Base-by-base conservation (phyloP, 2,797 vertebrate genomes). In the Peromyscus eremicus region DNA sequence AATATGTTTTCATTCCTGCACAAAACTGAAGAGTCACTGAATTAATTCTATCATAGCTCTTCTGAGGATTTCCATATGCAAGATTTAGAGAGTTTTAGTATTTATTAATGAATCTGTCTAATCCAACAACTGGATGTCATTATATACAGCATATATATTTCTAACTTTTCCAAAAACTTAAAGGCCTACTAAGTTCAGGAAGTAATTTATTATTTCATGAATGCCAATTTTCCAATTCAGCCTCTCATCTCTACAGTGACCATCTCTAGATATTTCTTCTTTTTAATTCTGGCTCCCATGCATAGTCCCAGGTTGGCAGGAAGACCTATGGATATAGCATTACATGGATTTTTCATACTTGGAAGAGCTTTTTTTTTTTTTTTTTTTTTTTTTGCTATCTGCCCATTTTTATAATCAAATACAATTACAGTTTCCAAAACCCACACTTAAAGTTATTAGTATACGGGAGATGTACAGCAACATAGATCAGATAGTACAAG, bases 391-490 rank as follows among this genome's bases (percentile, higher is more conserved):
- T 37, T 79, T 79, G 57, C 82, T 96, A 55, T 57, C 49, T 81
- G 89, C 68, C 81, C 88, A 91, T n/a, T 97, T 95, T 97, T 95
- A 89, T 94, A 62, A 95, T 32, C 89, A 95, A 89, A 96, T 71
- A 66, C 6, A 37, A 57, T 46, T 93, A 34, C 9, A 55, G n/a
- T 81, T 95, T 90, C 71, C 79, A 95, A 92, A 23, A 3, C n/a
- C 60, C 46, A 87, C 10, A 79, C 62, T 94, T 77, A 96, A 94
- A 96, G 80, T 14, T 87, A 49, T 43, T 92, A 75, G 40, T 66
- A 77, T 62, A 80, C 16, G 73, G 52, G 27, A 95, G 52, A 2
- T 93, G 2, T 83, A 23, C 21, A 25, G 70, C 29, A 84, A 73
- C 64, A 86, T 27, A 95, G 81, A 25, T 25, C 46, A 66, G 29